Conservation (phyloP, 2,797 vertebrate genomes). For the Neosalanx taihuensis region DNA sequence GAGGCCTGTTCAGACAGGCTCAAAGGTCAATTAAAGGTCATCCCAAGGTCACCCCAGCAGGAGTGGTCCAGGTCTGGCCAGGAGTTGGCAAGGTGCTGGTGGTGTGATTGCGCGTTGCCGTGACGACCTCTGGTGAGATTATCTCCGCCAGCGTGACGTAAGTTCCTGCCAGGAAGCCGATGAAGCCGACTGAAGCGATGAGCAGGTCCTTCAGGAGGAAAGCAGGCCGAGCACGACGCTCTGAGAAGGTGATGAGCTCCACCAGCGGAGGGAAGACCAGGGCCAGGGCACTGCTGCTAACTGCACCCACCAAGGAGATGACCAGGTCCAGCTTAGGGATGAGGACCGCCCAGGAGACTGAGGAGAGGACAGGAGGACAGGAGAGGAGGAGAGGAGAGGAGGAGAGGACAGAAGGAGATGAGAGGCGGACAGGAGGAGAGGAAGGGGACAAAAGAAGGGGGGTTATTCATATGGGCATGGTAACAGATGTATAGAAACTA, state of each 20-base stretch:
- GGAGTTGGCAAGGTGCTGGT: conserved; percentile 52
- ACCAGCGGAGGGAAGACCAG: conserved; percentile 82
- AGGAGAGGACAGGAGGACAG: neutral
- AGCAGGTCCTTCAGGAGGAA: conserved; percentile 77
- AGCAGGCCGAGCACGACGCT: conserved; percentile 65
- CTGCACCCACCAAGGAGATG: conserved; percentile 82
- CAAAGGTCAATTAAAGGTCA: conserved; percentile 1
- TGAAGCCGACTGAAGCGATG: conserved; percentile 75
- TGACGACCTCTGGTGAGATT: conserved; percentile 59
- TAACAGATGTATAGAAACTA: conserved; percentile 12
- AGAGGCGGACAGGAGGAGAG: neutral
- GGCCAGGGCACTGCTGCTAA: conserved; percentile 84
- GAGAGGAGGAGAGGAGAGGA: neutral
- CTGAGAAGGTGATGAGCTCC: conserved; percentile 80
- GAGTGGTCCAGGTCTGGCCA: conserved; percentile 31
- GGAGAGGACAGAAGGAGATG: neutral
- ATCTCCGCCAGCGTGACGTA: conserved; percentile 84
- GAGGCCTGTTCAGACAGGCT: neutral
- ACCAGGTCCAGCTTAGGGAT: conserved; percentile 85
- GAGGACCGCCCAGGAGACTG: conserved; percentile 78
- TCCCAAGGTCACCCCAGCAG: conserved; percentile 24
- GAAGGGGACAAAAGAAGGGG: neutral
- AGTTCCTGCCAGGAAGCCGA: conserved; percentile 81
- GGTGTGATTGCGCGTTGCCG: conserved; percentile 30
- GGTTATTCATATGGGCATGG: conserved; percentile 5